phyloP scores from a whole-genome alignment of 2,888 invertebrate genomes.

The Plutella xylostella region DNA sequence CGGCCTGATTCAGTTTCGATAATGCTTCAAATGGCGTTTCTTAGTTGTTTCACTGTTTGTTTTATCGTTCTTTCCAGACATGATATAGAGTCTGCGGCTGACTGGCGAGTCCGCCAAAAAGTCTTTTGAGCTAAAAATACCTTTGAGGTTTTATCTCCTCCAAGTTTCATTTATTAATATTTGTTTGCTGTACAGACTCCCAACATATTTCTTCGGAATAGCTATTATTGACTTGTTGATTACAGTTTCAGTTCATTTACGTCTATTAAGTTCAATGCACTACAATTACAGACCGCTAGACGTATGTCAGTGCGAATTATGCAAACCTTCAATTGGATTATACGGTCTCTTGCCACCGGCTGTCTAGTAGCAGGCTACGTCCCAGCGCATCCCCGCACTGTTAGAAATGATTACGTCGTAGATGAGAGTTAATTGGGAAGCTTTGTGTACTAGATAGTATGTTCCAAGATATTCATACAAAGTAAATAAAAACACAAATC shows the following conservation, averaged over 20 bases:
- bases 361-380: slow-evolving; percentile 29
- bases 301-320: slow-evolving; percentile 41
- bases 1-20: slow-evolving; percentile 43
- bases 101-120: no score
- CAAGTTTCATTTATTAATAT: no score
- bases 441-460: no score
- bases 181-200: no score
- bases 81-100: no score
- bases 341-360: slow-evolving; percentile 36
- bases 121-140: no score
- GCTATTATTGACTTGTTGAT: no score
- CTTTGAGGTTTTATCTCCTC: no score
- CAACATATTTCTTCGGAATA: background rate
- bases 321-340: slow-evolving; percentile 54
- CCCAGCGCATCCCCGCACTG: background rate
- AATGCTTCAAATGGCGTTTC: slow-evolving; percentile 23
- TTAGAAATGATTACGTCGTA: slow-evolving; percentile 2
- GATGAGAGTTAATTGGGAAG: no score
- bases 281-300: slow-evolving; percentile 23
- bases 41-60: background rate
- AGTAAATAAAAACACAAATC: no score
- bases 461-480: background rate
- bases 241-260: background rate
- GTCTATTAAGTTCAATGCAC: slow-evolving; percentile 23
- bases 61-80: no score